Base-by-base conservation (phyloP, 2,113 vertebrate genomes). In the Tupaia chinensis region DNA sequence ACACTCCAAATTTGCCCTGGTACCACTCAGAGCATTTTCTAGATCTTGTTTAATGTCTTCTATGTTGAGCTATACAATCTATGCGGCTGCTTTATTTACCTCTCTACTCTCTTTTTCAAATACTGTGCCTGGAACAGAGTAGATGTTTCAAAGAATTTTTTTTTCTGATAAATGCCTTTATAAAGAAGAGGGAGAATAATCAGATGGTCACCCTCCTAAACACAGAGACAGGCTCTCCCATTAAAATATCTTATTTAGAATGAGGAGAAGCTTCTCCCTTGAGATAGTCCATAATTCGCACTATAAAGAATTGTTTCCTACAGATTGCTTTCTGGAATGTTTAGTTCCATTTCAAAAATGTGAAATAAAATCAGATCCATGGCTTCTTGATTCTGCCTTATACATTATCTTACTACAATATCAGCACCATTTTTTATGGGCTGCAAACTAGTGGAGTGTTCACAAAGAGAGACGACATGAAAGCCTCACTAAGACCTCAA, bases 291-390 rank as follows among this genome's bases (percentile, higher is more conserved):
- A 0, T 63, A 82, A 53, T 29, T 80, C 61, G 2, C 23, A 3
- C 61, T n/a, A 7, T 54, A n/a, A 56, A 88, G 68, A 85, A 77
- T 2, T 9, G 22, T 66, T 69, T n/a, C 84, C 66, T 61, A 61
- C 29, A 82, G 82, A 61, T 14, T 61, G 70, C 70, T 95, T 85
- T 91, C 85, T 61, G 23, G 63, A 56, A 80, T 56, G 61, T 20
- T 76, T 76, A 54, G 84, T 19, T 92, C 85, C 81, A 65, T 61
- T 92, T 94, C 74, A 56, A 58, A 96, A 81, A 81, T 60, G 73
- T 23, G 60, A 85, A 94, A 79, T 65, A 89, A 85, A 95, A 61
- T 82, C 87, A 54, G 23, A 58, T 72, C 60, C 22, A 53, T 72
- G 32, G 84, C 81, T 77, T 91, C 92, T 78, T 1, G 56, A 66